These are phyloP conservation scores for Rafetus swinhoei DNA, from an alignment of 2,113 vertebrate species.

Conservation along the genomic window DNA sequence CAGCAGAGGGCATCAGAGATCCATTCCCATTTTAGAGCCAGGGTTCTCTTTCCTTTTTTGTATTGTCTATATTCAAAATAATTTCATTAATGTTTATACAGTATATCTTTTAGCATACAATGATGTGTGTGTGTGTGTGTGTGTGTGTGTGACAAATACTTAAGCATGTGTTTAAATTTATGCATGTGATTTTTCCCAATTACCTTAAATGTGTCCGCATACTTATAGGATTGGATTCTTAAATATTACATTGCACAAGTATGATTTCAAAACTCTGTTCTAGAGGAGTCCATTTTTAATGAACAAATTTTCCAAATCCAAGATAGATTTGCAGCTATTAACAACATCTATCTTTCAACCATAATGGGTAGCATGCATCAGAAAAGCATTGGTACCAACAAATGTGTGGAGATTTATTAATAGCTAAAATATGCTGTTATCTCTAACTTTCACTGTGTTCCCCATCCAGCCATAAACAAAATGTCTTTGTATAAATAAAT, in stretches of 20 bases:
- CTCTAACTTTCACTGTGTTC: neutral
- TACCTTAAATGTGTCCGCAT: fast-evolving
- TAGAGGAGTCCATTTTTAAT: neutral
- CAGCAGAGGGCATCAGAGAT: slow-evolving; percentile 74
- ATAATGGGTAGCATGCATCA: neutral
- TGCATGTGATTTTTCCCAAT: fast-evolving
- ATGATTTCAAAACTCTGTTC: fast-evolving
- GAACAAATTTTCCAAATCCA: fast-evolving
- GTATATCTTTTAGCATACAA: neutral
- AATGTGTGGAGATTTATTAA: fast-evolving
- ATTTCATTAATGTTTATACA: neutral
- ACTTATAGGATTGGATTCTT: neutral
- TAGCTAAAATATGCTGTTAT: neutral
- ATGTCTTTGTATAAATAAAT: neutral
- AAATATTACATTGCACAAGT: fast-evolving
- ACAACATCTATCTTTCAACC: neutral
- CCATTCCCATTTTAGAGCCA: neutral
- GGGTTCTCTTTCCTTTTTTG: neutral
- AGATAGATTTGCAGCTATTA: too few species aligned
- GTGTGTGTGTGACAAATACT: fast-evolving
- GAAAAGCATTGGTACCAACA: neutral
- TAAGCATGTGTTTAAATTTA: neutral
- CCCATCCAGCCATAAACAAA: neutral
- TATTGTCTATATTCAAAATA: neutral
- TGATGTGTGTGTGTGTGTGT: neutral